Evolutionary conservation across 2,888 invertebrate genomes (phyloP), one percentile per base, ranked within the genome.

Genomic region (Onchidella celtica): DNA sequence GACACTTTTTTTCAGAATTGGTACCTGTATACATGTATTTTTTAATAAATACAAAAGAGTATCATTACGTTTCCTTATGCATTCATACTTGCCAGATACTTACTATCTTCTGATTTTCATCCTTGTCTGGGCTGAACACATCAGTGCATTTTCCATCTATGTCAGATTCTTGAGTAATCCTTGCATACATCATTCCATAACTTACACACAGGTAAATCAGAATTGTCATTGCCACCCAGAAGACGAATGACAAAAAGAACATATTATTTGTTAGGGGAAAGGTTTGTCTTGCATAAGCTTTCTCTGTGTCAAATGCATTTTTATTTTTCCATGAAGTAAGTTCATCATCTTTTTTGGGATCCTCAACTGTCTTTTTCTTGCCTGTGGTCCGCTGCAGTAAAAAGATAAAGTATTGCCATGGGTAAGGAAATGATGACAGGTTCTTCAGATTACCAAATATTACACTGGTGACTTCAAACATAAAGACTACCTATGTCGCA

Each of bases 231-330:
- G 34, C 29, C 0, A 61, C 38, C 86, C 85, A 86, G 40, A 85
- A 83, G n/a, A 84, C 14, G 0, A 79, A 59, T 11, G 86, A 86
- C 0, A 78, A 21, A 55, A 81, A 40, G 38, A 86, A 40, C 38
- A 81, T 70, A 14, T 81, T 79, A 57, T 38, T 69, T 9, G 80
- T 82, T 21, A 86, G 17, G 14, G 85, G 85, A 77, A 86, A 85
- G 27, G 65, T 40, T n/a, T 75, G 76, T 40, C 47, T 36, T 3
- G 81, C 36, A n/a, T 34, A 2, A 0, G 59, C 40, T 11, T 70
- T 77, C 3, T 73, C 24, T 36, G 65, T 17, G 2, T 21, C 32
- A 17, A 69, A 27, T 29, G 36, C 14, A 70, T 38, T 47, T 21
- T 55, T 47, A 47, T 55, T 55, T 4, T 32, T 72, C 66, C 72